These are phyloP conservation scores for Neuroterus valhalla DNA, from an alignment of 1,140 invertebrate species.

Conservation along the genomic window DNA sequence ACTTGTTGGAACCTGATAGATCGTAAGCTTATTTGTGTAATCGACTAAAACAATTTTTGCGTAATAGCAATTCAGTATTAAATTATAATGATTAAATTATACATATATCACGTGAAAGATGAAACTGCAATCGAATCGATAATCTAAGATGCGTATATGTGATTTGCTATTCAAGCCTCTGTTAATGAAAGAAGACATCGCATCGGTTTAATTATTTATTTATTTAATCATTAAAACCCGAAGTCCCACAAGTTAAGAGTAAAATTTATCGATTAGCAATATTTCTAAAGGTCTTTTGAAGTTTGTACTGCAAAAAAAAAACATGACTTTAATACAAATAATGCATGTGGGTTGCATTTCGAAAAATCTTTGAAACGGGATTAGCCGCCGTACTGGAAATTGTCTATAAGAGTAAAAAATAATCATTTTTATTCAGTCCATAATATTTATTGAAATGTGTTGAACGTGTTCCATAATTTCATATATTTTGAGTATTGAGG, in stretches of 20 bases:
- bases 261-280: neutral
- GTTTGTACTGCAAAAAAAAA: no score
- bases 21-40: conserved; percentile 17
- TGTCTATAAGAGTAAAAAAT: neutral
- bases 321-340: no score
- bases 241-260: neutral
- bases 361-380: no score
- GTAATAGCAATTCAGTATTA: conserved; percentile 20
- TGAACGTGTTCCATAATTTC: neutral
- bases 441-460: conserved; percentile 30
- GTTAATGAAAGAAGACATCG: neutral
- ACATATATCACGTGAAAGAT: neutral
- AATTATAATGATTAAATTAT: conserved; percentile 10
- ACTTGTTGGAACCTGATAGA: conserved; percentile 23
- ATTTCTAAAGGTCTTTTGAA: neutral
- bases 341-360: no score
- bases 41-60: conserved; percentile 13
- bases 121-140: conserved; percentile 6
- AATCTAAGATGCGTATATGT: neutral
- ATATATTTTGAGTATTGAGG: neutral
- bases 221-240: neutral
- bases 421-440: neutral
- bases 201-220: neutral
- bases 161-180: neutral
- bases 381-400: no score